A percentile compares a stretch with the other conserved stretches of the same genome.
Evolutionary conservation across 2,797 vertebrate genomes (phyloP).

Genomic region (Rhabdophis nuchalis): DNA sequence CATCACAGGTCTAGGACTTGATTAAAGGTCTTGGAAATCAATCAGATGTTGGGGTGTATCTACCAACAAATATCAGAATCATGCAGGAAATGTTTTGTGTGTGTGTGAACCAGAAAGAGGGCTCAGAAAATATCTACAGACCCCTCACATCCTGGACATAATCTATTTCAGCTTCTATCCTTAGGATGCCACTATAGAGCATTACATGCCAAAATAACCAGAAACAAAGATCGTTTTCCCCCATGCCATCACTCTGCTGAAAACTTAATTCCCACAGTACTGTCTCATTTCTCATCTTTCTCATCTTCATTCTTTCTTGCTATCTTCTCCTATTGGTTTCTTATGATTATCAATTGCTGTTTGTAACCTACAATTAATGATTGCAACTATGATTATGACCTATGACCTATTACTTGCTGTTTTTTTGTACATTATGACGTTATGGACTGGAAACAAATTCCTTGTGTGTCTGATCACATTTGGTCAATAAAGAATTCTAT

Average conservation of each 20-base stretch:
- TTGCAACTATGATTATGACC: not conserved
- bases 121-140: not conserved
- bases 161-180: not conserved
- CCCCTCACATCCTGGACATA: not conserved
- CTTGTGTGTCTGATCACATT: not conserved
- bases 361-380: not conserved
- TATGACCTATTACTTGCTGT: not conserved
- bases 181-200: not conserved
- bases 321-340: not conserved
- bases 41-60: not conserved
- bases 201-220: not conserved
- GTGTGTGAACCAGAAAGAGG: not conserved
- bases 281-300: not conserved
- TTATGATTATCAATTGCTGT: not conserved
- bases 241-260: not conserved
- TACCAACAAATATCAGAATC: not conserved
- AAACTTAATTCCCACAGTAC: not conserved
- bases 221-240: not conserved
- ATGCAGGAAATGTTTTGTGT: not conserved
- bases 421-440: not conserved
- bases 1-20: not conserved
- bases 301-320: not conserved
- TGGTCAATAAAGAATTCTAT: not conserved
- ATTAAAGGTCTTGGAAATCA: not conserved
- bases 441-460: not conserved